Percentiles rank a stretch among this genome's conserved stretches.
Evolutionary conservation across 2,797 vertebrate genomes (phyloP).

Genomic region (Eulemur albifrons): DNA sequence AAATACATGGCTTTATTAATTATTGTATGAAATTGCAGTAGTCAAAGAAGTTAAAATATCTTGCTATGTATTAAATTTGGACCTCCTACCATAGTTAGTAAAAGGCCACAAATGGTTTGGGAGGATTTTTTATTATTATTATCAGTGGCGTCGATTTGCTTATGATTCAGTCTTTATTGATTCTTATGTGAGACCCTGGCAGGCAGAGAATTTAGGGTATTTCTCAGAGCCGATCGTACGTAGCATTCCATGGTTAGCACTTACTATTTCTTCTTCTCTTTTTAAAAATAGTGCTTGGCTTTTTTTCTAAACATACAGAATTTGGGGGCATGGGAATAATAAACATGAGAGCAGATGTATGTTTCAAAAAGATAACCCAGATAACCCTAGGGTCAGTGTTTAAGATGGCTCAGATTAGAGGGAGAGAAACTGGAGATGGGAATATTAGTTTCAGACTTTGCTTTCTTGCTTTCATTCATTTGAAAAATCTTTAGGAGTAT

Average conservation of each 20-base stretch:
- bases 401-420: not conserved
- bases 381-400: not conserved
- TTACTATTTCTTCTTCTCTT: not conserved
- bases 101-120: not conserved
- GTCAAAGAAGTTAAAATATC: not conserved
- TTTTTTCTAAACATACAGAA: not conserved
- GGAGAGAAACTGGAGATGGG: not conserved
- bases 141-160: not conserved
- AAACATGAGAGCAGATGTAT: not conserved
- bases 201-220: not conserved
- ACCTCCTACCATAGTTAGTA: not conserved
- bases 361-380: constrained; percentile 13
- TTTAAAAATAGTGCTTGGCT: not conserved
- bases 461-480: constrained; percentile 2
- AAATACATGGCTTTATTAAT: not conserved
- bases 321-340: not conserved
- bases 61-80: not conserved
- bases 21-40: not conserved
- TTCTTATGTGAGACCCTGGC: not conserved
- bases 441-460: not conserved
- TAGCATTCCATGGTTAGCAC: not conserved
- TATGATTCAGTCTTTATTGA: not conserved
- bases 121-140: not conserved
- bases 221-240: not conserved
- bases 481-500: not conserved